Evolutionary conservation across 1,140 invertebrate genomes (phyloP).

Genomic region (Musca domestica): DNA sequence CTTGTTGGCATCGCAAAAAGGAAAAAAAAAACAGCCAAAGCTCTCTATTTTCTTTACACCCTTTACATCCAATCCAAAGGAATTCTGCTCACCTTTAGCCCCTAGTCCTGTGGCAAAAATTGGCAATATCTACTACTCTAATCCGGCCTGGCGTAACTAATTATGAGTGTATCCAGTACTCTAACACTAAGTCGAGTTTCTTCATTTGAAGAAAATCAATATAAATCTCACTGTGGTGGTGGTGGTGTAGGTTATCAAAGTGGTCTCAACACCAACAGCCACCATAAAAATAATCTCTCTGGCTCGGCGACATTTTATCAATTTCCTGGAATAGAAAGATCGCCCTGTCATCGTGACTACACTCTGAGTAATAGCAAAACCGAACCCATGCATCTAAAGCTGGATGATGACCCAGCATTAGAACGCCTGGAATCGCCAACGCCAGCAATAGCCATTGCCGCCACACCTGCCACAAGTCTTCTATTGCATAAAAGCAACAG

Average conservation of each 20-base stretch:
- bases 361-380: too few relatives aligned
- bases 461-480: background rate
- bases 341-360: too few relatives aligned
- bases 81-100: too few relatives aligned
- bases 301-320: constrained; percentile 16
- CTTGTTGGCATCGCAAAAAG: too few relatives aligned
- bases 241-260: background rate
- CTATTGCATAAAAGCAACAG: constrained; percentile 25
- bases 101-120: too few relatives aligned
- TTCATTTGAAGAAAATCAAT: constrained; percentile 10
- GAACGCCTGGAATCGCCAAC: too few relatives aligned
- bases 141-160: too few relatives aligned
- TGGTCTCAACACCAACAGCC: background rate
- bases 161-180: constrained; percentile 18
- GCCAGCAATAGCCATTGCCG: background rate
- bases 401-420: background rate
- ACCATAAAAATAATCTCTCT: constrained; percentile 12
- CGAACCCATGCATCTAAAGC: too few relatives aligned
- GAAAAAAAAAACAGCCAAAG: background rate
- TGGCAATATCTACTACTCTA: too few relatives aligned
- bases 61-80: too few relatives aligned
- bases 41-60: background rate
- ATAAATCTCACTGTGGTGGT: constrained; percentile 10
- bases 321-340: background rate
- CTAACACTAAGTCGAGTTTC: constrained; percentile 11